phyloP scores from a whole-genome alignment of 1,140 invertebrate genomes.

The Lepidurus packardi region DNA sequence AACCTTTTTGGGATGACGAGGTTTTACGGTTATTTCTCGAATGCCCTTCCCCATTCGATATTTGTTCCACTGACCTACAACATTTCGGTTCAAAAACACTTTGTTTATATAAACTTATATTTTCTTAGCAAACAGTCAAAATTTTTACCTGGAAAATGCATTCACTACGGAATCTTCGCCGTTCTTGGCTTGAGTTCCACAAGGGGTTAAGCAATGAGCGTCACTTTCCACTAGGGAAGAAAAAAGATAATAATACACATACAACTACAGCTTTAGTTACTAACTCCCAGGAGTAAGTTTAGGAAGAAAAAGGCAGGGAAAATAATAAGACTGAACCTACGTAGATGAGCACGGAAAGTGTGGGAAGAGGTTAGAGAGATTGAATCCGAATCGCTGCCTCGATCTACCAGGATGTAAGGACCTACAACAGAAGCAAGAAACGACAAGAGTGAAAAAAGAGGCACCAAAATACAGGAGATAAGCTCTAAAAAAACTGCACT shows the following conservation, averaged over 20 bases:
- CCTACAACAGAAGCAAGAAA: not conserved
- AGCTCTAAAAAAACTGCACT: not conserved
- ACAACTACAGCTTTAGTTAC: not conserved
- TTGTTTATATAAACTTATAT: no score
- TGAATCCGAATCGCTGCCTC: conserved; percentile 64
- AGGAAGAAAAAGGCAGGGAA: conserved; percentile 29
- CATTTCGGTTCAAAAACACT: not conserved
- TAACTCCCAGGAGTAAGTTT: not conserved
- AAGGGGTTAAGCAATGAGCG: not conserved
- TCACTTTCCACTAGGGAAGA: not conserved
- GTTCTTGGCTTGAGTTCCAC: not conserved
- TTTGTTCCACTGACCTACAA: conserved; percentile 67
- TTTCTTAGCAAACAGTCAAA: no score
- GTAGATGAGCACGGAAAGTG: conserved; percentile 69
- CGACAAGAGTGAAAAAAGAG: not conserved
- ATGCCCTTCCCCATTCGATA: conserved; percentile 44
- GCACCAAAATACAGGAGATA: not conserved
- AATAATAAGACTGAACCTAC: conserved; percentile 54
- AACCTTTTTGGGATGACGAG: conserved; percentile 29
- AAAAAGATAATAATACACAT: not conserved
- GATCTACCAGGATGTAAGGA: conserved; percentile 41
- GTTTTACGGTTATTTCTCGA: conserved; percentile 28
- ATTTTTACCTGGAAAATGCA: conserved; percentile 50
- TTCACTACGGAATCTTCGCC: not conserved
- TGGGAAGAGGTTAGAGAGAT: conserved; percentile 67